phyloP scores from a whole-genome alignment of 2,888 invertebrate species.

The Drosophila affinis region DNA sequence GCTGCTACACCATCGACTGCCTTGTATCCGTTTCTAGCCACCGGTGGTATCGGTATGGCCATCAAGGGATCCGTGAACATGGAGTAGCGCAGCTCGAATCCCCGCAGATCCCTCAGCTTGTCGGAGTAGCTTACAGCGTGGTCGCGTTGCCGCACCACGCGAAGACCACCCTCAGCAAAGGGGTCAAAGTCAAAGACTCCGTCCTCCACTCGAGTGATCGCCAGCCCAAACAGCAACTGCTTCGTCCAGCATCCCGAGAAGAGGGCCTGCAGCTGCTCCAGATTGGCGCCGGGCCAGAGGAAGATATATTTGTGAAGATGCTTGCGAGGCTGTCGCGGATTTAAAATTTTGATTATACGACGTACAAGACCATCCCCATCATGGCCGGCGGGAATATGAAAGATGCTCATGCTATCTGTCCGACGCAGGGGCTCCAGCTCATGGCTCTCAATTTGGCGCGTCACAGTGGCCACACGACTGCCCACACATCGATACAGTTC shows the following conservation, averaged over 20 bases:
- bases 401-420: constrained; percentile 67
- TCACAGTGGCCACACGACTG: constrained; percentile 34
- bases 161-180: constrained; percentile 63
- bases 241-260: constrained; percentile 72
- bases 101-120: constrained; percentile 71
- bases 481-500: constrained; percentile 48
- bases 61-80: constrained; percentile 75
- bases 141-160: constrained; percentile 22
- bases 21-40: constrained; percentile 25
- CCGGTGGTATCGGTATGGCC: constrained; percentile 58
- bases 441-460: constrained; percentile 54
- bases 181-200: constrained; percentile 74
- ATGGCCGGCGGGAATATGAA: constrained; percentile 52
- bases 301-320: constrained; percentile 76
- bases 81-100: constrained; percentile 65
- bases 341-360: constrained; percentile 62
- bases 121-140: constrained; percentile 40
- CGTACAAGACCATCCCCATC: constrained; percentile 45
- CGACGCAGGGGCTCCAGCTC: constrained; percentile 62
- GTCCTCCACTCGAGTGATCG: constrained; percentile 39
- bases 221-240: constrained; percentile 68
- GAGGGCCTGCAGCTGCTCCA: constrained; percentile 48
- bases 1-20: constrained; percentile 39
- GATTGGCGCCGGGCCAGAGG: constrained; percentile 63
- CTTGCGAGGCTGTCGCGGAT: constrained; percentile 66